phyloP scores from a whole-genome alignment of 2,113 vertebrate species.

The Gallinago jamesoni region DNA sequence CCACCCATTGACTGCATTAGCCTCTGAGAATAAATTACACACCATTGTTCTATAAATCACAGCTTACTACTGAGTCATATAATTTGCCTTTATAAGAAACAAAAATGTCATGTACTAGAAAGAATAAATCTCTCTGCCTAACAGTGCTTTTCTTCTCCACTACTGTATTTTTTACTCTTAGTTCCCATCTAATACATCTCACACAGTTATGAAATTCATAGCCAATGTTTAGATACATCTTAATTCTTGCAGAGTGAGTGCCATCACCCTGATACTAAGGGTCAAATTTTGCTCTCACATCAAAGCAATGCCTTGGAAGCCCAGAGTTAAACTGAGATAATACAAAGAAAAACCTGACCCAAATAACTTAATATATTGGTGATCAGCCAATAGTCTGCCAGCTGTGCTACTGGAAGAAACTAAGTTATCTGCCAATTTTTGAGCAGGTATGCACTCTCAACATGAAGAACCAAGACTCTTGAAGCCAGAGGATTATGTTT shows the following conservation, averaged over 20 bases:
- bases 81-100: background rate
- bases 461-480: background rate
- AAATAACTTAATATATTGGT: background rate
- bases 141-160: background rate
- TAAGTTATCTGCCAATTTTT: background rate
- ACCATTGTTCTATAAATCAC: background rate
- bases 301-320: background rate
- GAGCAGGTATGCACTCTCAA: background rate
- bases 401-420: background rate
- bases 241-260: background rate
- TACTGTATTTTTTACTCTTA: background rate
- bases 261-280: background rate
- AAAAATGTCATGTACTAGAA: background rate
- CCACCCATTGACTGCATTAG: background rate
- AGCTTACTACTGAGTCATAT: background rate
- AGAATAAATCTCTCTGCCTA: background rate
- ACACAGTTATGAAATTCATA: background rate
- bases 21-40: background rate
- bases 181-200: background rate
- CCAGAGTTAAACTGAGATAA: background rate
- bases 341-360: background rate
- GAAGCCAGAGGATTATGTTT: constrained; percentile 17
- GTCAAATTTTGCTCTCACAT: background rate
- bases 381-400: background rate
- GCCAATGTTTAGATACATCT: background rate